phyloP scores from a whole-genome alignment of 2,797 vertebrate genomes.

The Lutjanus campechanus region DNA sequence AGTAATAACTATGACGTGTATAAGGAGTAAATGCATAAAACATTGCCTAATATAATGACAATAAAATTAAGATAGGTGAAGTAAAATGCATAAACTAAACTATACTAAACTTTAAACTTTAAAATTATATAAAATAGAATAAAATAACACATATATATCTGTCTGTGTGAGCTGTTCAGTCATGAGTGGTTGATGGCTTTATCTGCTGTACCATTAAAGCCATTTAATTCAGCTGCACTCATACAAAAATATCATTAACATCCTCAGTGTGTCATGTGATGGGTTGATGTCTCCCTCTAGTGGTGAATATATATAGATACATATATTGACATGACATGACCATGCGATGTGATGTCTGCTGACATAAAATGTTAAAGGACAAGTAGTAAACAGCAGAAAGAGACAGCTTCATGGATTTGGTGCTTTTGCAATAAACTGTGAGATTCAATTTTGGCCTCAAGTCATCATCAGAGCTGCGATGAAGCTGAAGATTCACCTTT shows the following conservation, averaged over 20 bases:
- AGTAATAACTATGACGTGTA: no score
- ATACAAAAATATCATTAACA: conserved; percentile 28
- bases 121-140: no score
- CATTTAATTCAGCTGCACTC: conserved; percentile 22
- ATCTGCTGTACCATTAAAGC: conserved; percentile 17
- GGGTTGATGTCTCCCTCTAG: conserved; percentile 69
- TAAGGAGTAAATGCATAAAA: no score
- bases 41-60: no score
- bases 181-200: conserved; percentile 23
- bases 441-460: not conserved
- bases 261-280: not conserved
- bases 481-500: not conserved
- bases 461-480: not conserved
- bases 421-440: no score
- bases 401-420: no score
- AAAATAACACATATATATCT: conserved; percentile 5
- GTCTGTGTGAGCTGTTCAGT: conserved; percentile 19
- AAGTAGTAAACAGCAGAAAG: not conserved
- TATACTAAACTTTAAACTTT: no score
- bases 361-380: not conserved
- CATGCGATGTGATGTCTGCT: not conserved
- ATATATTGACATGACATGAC: no score
- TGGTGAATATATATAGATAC: conserved; percentile 45
- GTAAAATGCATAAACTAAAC: no score
- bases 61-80: no score